Evolutionary conservation across 2,888 invertebrate species (phyloP).

Genomic region (Drosophila quinaria): DNA sequence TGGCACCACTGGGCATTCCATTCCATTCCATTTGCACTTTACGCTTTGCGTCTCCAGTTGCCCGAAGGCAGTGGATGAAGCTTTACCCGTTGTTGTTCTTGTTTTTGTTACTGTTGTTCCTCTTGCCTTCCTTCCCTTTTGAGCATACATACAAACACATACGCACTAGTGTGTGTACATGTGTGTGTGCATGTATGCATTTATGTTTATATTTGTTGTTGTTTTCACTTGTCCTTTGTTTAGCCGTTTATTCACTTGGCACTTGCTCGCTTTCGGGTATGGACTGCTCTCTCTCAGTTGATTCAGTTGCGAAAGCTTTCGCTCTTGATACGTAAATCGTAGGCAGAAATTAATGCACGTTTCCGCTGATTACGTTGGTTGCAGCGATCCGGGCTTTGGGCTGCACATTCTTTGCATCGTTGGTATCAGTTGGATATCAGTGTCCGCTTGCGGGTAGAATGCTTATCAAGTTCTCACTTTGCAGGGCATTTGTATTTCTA

Average conservation of each 20-base stretch:
- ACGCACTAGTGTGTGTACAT: conserved; percentile 7
- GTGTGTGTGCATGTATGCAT: conserved; percentile 14
- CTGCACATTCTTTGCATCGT: conserved; percentile 53
- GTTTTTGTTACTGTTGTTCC: background rate
- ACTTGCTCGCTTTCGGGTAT: conserved; percentile 23
- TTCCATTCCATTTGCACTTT: conserved; percentile 49
- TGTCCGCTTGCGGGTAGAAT: conserved; percentile 22
- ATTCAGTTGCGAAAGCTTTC: conserved; percentile 46
- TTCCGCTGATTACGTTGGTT: conserved; percentile 52
- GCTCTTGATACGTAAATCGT: conserved; percentile 20
- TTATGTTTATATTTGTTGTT: conserved; percentile 44
- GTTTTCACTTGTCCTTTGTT: conserved; percentile 58
- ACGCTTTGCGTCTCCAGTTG: conserved; percentile 30
- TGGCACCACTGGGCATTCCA: conserved; percentile 57
- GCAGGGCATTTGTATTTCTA: background rate
- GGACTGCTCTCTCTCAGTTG: conserved; percentile 7
- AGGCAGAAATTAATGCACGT: conserved; percentile 48
- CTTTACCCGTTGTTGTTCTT: conserved; percentile 41
- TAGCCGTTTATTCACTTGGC: conserved; percentile 36
- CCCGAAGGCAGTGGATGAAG: conserved; percentile 43
- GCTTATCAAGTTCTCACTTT: conserved; percentile 19
- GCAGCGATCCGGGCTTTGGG: conserved; percentile 38
- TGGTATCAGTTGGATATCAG: conserved; percentile 49
- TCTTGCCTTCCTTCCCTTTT: conserved; percentile 21
- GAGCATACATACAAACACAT: conserved; percentile 2